phyloP scores from a whole-genome alignment of 23 tunicate genomes.

The Halocynthia roretzi region DNA sequence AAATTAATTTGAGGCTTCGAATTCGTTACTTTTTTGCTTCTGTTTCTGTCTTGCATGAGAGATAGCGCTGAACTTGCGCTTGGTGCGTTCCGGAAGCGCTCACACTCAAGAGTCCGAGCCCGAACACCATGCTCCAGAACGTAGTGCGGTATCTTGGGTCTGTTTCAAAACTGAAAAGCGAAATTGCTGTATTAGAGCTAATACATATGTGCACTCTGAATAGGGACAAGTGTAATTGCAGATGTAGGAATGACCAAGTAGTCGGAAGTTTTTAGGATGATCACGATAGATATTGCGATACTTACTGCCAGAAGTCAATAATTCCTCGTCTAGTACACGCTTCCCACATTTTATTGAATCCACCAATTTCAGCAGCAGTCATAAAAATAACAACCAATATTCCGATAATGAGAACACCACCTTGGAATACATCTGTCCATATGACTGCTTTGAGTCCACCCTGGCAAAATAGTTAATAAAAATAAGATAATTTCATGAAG shows the following conservation, averaged over 20 bases:
- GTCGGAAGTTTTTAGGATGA: not conserved
- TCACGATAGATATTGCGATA: slow-evolving; percentile 5
- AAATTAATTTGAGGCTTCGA: not conserved
- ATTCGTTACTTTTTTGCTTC: slow-evolving; percentile 51
- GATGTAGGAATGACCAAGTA: not conserved
- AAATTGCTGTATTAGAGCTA: not conserved
- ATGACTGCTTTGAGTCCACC: slow-evolving; percentile 58
- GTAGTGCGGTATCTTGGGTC: slow-evolving; percentile 78
- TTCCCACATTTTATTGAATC: slow-evolving; percentile 21
- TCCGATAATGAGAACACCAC: slow-evolving; percentile 21
- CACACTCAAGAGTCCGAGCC: slow-evolving; percentile 49
- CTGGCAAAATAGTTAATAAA: slow-evolving; percentile 4
- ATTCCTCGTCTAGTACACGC: slow-evolving; percentile 20
- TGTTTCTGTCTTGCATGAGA: slow-evolving; percentile 42
- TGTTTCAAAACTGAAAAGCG: slow-evolving; percentile 53
- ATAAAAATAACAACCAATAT: slow-evolving; percentile 27
- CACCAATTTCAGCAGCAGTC: slow-evolving; percentile 23
- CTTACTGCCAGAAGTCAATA: slow-evolving; percentile 42
- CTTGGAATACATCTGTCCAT: slow-evolving; percentile 55
- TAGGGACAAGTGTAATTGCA: not conserved
- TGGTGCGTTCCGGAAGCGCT: slow-evolving; percentile 56
- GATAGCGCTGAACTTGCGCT: slow-evolving; percentile 70
- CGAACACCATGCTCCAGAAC: slow-evolving; percentile 77
- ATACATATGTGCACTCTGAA: not conserved
- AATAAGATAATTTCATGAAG: not conserved